Evolutionary conservation across 2,797 vertebrate genomes (phyloP), one percentile per base, ranked within the genome.

Genomic region (Dendrocincla fuliginosa): DNA sequence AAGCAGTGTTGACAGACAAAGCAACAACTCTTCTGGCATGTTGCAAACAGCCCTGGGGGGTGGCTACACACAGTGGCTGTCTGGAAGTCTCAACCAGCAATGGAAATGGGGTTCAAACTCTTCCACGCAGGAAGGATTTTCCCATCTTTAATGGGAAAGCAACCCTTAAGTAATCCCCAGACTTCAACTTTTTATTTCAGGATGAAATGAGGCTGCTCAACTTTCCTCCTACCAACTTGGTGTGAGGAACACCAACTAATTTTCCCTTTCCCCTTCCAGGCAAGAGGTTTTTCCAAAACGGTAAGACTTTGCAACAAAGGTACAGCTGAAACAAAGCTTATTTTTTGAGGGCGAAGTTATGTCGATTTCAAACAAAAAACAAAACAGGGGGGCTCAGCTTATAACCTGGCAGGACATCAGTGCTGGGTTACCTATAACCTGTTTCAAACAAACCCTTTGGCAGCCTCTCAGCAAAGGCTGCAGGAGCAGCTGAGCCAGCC

Each of bases 1-100:
- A 89, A 90, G 81, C 82, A 71, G 30, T 22, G 73, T 77, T 91
- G 79, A 91, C 83, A 95, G 76, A 84, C 60, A 74, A 83, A 89
- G 88, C 65, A 93, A 56, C 53, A 86, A 61, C 39, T 50, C 47
- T 69, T 74, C n/a, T 91, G 81, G 75, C 7, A 0, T 42, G 84
- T 39, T 96, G 92, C 89, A 91, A 94, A 94, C 35, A 75, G 87
- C 64, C 25, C n/a, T 57, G 20, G 6, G 4, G 9, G 32, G 11
- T 27, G 15, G 37, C 39, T 88, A 22, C 46, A 57, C 15, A 35
- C 8, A 9, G 44, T n/a, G 56, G 22, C 75, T 12, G 10, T 23
- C 75, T 91, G 61, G 7, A 75, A 61, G 50, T 12, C 84, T 56
- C 57, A 85, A 44, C 65, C 42, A 60, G 30, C 57, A 61, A 50